Evolutionary conservation across 2,888 invertebrate species (phyloP).

Genomic region (Perdita meconis): DNA sequence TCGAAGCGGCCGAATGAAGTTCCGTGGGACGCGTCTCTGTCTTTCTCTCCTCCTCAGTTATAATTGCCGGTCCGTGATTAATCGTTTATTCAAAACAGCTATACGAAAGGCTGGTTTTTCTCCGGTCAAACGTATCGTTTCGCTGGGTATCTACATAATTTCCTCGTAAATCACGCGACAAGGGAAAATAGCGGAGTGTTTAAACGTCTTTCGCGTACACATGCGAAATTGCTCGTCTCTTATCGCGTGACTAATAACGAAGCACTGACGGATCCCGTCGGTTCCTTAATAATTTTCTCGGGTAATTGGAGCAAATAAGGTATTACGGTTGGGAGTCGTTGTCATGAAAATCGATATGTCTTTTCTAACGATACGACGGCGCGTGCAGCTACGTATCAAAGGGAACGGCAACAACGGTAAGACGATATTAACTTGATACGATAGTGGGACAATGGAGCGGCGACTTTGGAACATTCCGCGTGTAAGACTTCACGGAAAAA

Average conservation of each 20-base stretch:
- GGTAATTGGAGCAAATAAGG: slow-evolving; percentile 49
- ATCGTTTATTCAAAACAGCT: slow-evolving; percentile 50
- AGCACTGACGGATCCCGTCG: slow-evolving; percentile 37
- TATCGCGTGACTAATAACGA: slow-evolving; percentile 69
- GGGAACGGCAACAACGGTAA: slow-evolving; percentile 5
- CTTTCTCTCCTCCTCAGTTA: background rate
- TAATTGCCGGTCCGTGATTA: slow-evolving; percentile 51
- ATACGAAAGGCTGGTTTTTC: slow-evolving; percentile 32
- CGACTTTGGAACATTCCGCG: slow-evolving; percentile 40
- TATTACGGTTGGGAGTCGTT: slow-evolving; percentile 35
- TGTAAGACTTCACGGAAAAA: slow-evolving; percentile 35
- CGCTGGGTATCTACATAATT: slow-evolving; percentile 51
- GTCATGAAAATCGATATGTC: slow-evolving; percentile 56
- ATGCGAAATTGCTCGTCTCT: slow-evolving; percentile 52
- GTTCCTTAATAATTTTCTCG: slow-evolving; percentile 51
- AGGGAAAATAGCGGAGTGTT: slow-evolving; percentile 44
- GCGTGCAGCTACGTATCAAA: slow-evolving; percentile 18
- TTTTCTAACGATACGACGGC: slow-evolving; percentile 16
- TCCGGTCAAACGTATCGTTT: slow-evolving; percentile 19
- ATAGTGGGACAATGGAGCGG: slow-evolving; percentile 17
- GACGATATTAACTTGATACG: slow-evolving; percentile 18
- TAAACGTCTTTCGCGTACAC: slow-evolving; percentile 40
- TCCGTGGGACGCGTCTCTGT: background rate
- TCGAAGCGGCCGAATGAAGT: slow-evolving; percentile 12
- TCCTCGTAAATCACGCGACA: slow-evolving; percentile 49